A percentile compares a stretch with the other conserved stretches of the same genome.
Evolutionary conservation across 2,888 invertebrate genomes (phyloP).

Genomic region (Dynastes maya): DNA sequence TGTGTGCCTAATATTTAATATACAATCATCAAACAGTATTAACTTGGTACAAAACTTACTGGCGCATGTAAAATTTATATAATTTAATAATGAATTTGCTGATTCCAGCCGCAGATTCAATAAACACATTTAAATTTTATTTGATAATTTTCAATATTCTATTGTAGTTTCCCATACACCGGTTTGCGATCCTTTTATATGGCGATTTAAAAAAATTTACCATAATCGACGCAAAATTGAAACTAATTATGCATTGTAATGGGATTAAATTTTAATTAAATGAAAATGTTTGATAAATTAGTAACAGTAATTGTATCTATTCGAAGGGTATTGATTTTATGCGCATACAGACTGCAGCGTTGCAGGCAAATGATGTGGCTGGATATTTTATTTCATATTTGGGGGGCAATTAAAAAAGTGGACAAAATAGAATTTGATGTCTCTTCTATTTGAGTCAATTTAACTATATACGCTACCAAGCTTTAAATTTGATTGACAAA

Average conservation of each 20-base stretch:
- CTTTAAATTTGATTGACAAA: too few species aligned
- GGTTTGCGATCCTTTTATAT: too few species aligned
- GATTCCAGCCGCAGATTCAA: background rate
- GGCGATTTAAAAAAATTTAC: background rate
- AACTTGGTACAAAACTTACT: background rate
- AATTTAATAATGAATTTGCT: background rate
- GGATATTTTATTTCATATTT: too few species aligned
- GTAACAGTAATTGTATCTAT: background rate
- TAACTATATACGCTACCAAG: too few species aligned
- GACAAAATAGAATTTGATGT: too few species aligned
- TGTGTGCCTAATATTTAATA: background rate
- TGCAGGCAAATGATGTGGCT: too few species aligned
- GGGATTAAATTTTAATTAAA: slow-evolving; percentile 41
- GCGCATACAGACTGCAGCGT: background rate
- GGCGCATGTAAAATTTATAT: background rate
- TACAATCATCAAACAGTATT: background rate
- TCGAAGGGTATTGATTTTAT: slow-evolving; percentile 4
- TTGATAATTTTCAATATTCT: slow-evolving; percentile 10
- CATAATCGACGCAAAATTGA: slow-evolving; percentile 12
- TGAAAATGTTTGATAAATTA: slow-evolving; percentile 26
- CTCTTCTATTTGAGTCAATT: too few species aligned
- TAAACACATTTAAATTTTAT: slow-evolving; percentile 21
- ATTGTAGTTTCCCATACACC: too few species aligned
- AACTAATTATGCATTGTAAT: slow-evolving; percentile 20
- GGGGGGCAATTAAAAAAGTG: too few species aligned